These are phyloP conservation scores for Halictus rubicundus DNA, from an alignment of 1,140 invertebrate species.

Conservation along the genomic window DNA sequence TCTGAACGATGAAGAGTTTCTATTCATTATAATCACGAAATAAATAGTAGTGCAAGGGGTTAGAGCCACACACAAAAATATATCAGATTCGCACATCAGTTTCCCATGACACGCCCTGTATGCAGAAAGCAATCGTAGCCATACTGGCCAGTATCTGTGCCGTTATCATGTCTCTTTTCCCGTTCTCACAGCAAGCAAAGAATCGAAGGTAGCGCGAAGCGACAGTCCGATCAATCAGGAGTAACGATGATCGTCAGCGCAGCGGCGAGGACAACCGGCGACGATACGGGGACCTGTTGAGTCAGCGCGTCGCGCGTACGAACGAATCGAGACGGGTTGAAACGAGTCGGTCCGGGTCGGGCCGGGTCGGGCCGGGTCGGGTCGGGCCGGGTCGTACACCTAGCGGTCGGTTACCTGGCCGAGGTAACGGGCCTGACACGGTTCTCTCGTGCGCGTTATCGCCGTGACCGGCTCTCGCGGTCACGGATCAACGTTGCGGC, in stretches of 20 bases:
- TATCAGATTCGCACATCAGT: too few species aligned
- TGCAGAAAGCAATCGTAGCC: too few species aligned
- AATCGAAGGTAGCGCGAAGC: not conserved
- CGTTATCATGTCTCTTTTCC: too few species aligned
- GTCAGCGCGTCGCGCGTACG: not conserved
- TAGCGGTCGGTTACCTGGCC: not conserved
- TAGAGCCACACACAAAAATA: too few species aligned
- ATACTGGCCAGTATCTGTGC: too few species aligned
- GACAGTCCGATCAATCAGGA: not conserved
- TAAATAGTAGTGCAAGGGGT: too few species aligned
- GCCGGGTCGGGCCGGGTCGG: not conserved
- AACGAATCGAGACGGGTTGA: not conserved
- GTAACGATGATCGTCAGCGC: conserved; percentile 11
- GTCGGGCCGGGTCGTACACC: not conserved
- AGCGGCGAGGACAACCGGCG: not conserved
- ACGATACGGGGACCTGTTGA: conserved; percentile 27
- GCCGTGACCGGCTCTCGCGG: not conserved
- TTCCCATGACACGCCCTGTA: too few species aligned
- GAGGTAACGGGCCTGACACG: not conserved
- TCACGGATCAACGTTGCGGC: too few species aligned
- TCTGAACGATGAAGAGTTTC: too few species aligned
- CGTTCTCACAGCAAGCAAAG: not conserved
- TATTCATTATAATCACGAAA: too few species aligned
- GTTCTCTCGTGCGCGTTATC: conserved; percentile 8
- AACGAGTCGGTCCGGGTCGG: too few species aligned